Evolutionary conservation across 2,797 vertebrate species (phyloP).

Genomic region (Margarornis squamiger): DNA sequence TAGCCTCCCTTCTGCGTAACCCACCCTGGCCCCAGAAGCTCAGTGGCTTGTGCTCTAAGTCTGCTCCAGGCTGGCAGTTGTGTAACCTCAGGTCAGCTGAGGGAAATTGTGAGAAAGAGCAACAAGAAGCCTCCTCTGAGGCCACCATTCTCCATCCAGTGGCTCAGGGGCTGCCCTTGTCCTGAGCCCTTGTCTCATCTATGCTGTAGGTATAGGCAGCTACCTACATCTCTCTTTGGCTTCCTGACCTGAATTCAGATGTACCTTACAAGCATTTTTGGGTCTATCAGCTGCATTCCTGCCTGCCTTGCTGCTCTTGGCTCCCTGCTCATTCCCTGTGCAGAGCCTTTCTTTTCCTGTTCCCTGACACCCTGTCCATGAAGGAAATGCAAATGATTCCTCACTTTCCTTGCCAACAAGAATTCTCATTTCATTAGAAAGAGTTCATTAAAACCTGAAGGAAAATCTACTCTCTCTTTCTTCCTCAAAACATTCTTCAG

Average conservation of each 20-base stretch:
- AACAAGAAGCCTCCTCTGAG: too few relatives aligned
- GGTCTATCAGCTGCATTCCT: not conserved
- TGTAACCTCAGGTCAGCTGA: not conserved
- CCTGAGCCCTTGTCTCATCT: not conserved
- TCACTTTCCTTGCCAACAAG: not conserved
- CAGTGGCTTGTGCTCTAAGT: not conserved
- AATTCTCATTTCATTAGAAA: not conserved
- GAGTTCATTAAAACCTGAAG: not conserved
- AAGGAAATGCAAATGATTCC: not conserved
- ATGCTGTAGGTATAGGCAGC: not conserved
- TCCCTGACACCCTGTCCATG: not conserved
- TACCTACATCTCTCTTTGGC: not conserved
- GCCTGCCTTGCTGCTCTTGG: not conserved
- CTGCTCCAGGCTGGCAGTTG: accelerated
- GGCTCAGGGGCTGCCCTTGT: too few relatives aligned
- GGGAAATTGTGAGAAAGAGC: not conserved
- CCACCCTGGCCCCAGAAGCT: not conserved
- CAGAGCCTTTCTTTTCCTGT: not conserved
- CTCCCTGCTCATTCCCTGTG: not conserved
- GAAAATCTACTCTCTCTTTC: not conserved
- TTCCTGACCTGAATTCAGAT: not conserved
- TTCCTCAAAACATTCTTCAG: not conserved
- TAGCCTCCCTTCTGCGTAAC: not conserved
- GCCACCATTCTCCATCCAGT: accelerated
- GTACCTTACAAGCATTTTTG: not conserved